Base-by-base conservation (phyloP, 1,140 invertebrate species). In the Penaeus vannamei region DNA sequence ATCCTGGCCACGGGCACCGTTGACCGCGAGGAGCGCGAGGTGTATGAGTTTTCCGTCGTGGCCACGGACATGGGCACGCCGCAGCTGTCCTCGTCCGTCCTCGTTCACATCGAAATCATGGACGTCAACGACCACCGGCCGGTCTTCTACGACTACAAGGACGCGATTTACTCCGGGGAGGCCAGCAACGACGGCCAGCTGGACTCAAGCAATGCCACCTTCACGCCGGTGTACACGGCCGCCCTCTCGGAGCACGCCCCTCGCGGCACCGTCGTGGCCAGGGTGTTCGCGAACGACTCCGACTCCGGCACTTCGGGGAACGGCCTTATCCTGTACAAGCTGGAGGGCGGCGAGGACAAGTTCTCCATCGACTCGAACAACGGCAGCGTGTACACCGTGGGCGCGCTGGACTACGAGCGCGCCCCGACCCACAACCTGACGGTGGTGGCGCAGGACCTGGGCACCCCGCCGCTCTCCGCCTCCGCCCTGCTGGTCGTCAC, bases 291-390 rank as follows among this genome's bases (percentile, higher is more conserved):
- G 26, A 89, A 89, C 32, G 87, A 89, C 60, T 84, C 87, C 20
- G 87, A 89, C 76, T 79, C 87, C 23, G 84, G 72, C 59, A 61
- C 81, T 20, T 77, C 83, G 53, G 87, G 87, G n/a, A 89, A 89
- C 32, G 87, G 87, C 36, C 76, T 89, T 60, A 79, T 89, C 46
- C 42, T 89, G 42, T 89, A 89, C n/a, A 84, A 77, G 36, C n/a
- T 89, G 23, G 87, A 89, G 36, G 87, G 87, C 61, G 82, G 82
- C 32, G 87, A 84, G 36, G 87, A 89, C 60, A 89, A 89, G n/a
- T 89, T 89, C 53, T 69, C 87, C n/a, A 89, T 89, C 26, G 82
- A 89, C 59, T 89, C 87, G 7, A 89, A 89, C 62, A 89, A 89
- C 64, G 87, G 87, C 26, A 79, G 36, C 61, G 76, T 89, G 20